phyloP scores from a whole-genome alignment of 53 echinoderm and acorn worm species.

The Zoroaster sp. region DNA sequence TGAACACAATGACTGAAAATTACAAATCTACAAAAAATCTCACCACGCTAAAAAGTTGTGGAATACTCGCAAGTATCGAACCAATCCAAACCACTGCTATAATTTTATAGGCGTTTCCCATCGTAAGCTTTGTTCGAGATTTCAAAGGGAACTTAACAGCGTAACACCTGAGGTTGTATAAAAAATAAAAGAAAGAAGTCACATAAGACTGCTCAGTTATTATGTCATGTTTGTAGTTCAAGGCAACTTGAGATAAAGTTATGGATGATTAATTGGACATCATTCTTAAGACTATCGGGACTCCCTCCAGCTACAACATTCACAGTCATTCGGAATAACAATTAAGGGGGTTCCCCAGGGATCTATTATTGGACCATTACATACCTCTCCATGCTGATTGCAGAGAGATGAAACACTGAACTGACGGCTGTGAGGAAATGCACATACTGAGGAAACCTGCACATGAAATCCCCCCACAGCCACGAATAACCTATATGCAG shows the following conservation, averaged over 20 bases:
- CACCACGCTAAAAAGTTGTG: neutral
- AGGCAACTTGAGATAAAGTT: no score
- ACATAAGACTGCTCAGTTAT: neutral
- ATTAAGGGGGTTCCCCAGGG: neutral
- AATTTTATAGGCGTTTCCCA: conserved; percentile 50
- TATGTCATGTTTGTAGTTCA: neutral
- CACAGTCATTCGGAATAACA: no score
- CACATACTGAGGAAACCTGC: conserved; percentile 8
- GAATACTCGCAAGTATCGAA: neutral
- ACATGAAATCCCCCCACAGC: conserved; percentile 8
- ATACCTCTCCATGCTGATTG: conserved; percentile 53
- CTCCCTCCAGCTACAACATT: neutral
- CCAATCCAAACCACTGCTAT: neutral
- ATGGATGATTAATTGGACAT: no score
- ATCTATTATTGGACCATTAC: neutral
- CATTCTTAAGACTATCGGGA: neutral
- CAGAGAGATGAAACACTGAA: conserved; percentile 53
- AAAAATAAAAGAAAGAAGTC: neutral
- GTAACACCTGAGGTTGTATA: conserved; percentile 3
- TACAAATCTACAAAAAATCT: neutral
- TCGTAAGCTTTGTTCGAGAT: conserved; percentile 34
- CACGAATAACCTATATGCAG: neutral
- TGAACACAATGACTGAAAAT: neutral
- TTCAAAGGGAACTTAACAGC: conserved; percentile 42
- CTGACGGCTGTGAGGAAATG: conserved; percentile 3